Conservation (phyloP, 2,797 vertebrate species). For the Pangasius macronema region DNA sequence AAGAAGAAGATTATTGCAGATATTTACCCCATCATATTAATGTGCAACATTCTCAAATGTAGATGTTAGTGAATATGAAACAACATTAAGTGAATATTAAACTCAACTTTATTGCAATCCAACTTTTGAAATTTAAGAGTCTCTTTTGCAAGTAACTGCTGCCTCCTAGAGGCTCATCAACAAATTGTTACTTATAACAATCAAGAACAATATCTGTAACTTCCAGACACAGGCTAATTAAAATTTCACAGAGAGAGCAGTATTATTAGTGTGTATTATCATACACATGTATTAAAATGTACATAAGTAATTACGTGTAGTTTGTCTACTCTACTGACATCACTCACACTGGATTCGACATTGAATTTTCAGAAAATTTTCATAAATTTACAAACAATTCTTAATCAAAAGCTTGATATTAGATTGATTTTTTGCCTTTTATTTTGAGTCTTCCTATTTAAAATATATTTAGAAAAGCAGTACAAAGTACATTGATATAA, state of each 20-base stretch:
- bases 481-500: not conserved
- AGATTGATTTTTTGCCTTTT: too few species aligned
- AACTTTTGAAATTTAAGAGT: not conserved
- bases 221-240: too few species aligned
- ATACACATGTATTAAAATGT: too few species aligned
- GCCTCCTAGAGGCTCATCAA: slow-evolving; percentile 1
- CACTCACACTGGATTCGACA: not conserved
- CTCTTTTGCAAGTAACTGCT: slow-evolving; percentile 12
- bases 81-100: too few species aligned
- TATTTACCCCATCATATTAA: not conserved
- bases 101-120: not conserved
- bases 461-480: not conserved
- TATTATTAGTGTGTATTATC: not conserved
- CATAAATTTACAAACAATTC: too few species aligned
- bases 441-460: not conserved
- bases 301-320: not conserved
- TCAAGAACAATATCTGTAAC: not conserved
- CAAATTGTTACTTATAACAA: not conserved
- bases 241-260: not conserved
- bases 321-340: not conserved
- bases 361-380: not conserved
- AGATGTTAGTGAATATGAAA: not conserved
- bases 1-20: not conserved
- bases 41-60: not conserved
- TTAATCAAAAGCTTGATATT: too few species aligned